Base-by-base conservation (phyloP, 2,888 invertebrate species). In the Bursaphelenchus okinawaensis region DNA sequence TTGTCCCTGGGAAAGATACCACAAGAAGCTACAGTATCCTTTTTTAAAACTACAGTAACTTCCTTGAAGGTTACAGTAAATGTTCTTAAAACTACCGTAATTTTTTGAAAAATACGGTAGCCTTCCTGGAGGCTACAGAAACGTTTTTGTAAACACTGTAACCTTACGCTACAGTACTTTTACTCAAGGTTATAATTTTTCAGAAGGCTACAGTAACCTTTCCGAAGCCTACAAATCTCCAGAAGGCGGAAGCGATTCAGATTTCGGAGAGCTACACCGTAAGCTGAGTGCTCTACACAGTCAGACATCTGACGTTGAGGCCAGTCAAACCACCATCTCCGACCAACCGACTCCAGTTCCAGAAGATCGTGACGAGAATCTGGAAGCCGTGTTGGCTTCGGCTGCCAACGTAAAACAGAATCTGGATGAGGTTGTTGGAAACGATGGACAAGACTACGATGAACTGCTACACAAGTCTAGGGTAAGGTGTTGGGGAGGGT, bases 251-350 rank as follows among this genome's bases (percentile, higher is more conserved):
- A 50, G 50, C 4, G 23, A 26, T 16, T 3, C 3, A 2, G 60
- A 20, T 29, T 59, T 59, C 4, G 29, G 24, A 9, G 22, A 59
- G 4, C 23, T 59, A 12, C 60, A 59, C 40, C 60, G 27, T 16
- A 50, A 52, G n/a, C 52, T 59, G 4, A 28, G 19, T 9, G 60
- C 50, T 9, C 23, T 59, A 19, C 60, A 59, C 12, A 51, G 40
- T n/a, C 40, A 40, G 40, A 40, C 40, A 1, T 16, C 16, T 40
- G 40, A 40, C 6, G 40, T 40, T 1, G 40, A 40, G 6, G 40
- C 40, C 16, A 40, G 40, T 6, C 40, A 40, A 4, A 40, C 40
- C 3, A 40, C 40, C 2, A 40, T 40, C 40, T 40, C 40, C 3
- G 40, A 40, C 16, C 40, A 16, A n/a, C 40, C 40, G n/a, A 40